Conservation (phyloP, 2,113 vertebrate species). For the Erythrolamprus reginae region DNA sequence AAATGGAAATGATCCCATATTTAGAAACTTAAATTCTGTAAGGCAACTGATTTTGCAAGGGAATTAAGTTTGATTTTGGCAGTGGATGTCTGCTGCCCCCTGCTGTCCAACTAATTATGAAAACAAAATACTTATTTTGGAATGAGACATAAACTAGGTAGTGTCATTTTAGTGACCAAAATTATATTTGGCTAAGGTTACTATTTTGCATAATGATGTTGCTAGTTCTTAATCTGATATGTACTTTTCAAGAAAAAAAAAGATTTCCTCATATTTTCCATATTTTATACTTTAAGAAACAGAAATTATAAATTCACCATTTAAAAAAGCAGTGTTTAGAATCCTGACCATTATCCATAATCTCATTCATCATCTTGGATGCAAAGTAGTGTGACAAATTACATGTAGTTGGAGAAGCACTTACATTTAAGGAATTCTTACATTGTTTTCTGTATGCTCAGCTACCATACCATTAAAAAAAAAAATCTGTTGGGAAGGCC, state of each 20-base stretch:
- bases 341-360: slow-evolving; percentile 35
- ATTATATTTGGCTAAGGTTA: neutral
- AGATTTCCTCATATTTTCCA: neutral
- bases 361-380: slow-evolving; percentile 57
- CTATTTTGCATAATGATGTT: neutral
- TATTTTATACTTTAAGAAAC: neutral
- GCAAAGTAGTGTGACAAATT: neutral
- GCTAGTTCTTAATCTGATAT: neutral
- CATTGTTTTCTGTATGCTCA: neutral
- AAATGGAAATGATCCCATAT: neutral
- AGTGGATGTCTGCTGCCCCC: slow-evolving; percentile 6
- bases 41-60: neutral
- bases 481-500: neutral
- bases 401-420: neutral
- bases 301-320: slow-evolving; percentile 12
- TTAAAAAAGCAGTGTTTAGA: slow-evolving; percentile 17
- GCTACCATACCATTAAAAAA: too few relatives aligned
- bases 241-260: neutral
- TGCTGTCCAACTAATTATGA: neutral
- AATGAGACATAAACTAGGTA: neutral
- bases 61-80: neutral
- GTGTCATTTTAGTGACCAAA: neutral
- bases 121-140: neutral
- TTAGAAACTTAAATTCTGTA: neutral
- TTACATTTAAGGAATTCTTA: neutral